Evolutionary conservation across 2,797 vertebrate genomes (phyloP).

Genomic region (Protosalanx chinensis): DNA sequence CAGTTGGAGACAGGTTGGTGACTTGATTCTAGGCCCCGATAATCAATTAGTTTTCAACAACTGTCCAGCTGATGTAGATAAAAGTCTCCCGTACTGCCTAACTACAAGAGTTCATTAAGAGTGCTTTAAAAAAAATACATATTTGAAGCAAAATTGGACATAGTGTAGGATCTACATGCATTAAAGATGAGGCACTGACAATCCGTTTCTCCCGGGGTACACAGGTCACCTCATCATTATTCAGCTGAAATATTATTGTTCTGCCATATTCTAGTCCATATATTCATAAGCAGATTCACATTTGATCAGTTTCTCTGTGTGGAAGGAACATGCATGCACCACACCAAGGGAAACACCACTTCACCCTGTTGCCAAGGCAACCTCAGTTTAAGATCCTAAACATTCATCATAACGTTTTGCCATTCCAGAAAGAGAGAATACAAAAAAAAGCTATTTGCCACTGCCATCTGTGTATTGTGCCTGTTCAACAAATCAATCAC

Average conservation of each 20-base stretch:
- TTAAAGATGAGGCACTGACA: slow-evolving; percentile 25
- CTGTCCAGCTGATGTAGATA: not conserved
- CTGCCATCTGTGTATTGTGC: slow-evolving; percentile 42
- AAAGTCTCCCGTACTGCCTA: no score
- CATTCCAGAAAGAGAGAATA: slow-evolving; percentile 34
- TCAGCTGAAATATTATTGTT: slow-evolving; percentile 33
- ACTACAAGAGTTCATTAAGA: no score
- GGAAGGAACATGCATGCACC: slow-evolving; percentile 35
- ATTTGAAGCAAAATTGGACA: not conserved
- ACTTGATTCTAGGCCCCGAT: not conserved
- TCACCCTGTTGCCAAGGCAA: slow-evolving; percentile 61
- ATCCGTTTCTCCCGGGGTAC: slow-evolving; percentile 13
- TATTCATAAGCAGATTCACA: slow-evolving; percentile 53
- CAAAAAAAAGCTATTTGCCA: slow-evolving; percentile 37
- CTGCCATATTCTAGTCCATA: slow-evolving; percentile 36
- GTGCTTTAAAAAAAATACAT: no score
- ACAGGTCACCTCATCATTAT: slow-evolving; percentile 26
- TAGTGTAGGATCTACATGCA: not conserved
- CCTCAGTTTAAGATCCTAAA: slow-evolving; percentile 54
- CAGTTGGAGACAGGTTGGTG: not conserved
- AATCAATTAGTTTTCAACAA: not conserved
- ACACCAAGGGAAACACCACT: slow-evolving; percentile 31
- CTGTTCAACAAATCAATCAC: slow-evolving; percentile 62
- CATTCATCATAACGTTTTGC: slow-evolving; percentile 64
- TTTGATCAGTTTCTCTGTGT: slow-evolving; percentile 50